A percentile compares a stretch with the other conserved stretches of the same genome.
Conservation (phyloP, 2,797 vertebrate genomes). For the Ispidina lecontei region DNA sequence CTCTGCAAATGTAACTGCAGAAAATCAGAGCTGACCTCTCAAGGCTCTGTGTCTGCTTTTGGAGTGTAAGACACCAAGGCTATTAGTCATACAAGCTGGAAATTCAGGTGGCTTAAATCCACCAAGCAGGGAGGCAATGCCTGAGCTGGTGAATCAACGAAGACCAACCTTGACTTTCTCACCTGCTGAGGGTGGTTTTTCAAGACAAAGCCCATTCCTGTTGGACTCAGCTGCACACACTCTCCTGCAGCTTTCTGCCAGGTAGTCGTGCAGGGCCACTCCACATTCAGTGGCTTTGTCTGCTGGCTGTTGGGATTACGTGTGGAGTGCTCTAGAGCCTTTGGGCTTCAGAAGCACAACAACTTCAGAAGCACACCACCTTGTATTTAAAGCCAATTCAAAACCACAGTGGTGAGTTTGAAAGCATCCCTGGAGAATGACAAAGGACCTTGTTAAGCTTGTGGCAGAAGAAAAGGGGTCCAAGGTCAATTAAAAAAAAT, state of each 20-base stretch:
- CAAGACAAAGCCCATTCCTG: neutral
- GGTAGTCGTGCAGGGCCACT: neutral
- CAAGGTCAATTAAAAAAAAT: neutral
- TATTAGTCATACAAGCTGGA: neutral
- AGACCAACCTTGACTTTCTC: neutral
- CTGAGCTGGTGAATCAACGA: neutral
- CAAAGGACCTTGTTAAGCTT: neutral
- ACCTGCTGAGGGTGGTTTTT: neutral
- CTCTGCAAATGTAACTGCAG: neutral
- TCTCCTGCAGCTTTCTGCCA: neutral
- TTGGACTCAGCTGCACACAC: neutral
- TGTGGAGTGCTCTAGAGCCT: neutral
- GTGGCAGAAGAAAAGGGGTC: neutral
- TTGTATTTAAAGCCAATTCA: neutral
- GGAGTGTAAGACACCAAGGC: neutral
- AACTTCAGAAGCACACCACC: neutral
- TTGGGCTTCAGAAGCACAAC: neutral
- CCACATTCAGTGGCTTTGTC: neutral
- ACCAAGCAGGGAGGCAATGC: fast-evolving
- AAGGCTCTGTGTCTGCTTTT: neutral
- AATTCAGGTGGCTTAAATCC: neutral
- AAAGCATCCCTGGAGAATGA: constrained; percentile 3
- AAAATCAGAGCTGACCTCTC: neutral
- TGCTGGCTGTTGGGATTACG: neutral
- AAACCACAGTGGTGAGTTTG: neutral